Base-by-base conservation (phyloP, 2,113 vertebrate genomes). In the Eupsittula cactorum region DNA sequence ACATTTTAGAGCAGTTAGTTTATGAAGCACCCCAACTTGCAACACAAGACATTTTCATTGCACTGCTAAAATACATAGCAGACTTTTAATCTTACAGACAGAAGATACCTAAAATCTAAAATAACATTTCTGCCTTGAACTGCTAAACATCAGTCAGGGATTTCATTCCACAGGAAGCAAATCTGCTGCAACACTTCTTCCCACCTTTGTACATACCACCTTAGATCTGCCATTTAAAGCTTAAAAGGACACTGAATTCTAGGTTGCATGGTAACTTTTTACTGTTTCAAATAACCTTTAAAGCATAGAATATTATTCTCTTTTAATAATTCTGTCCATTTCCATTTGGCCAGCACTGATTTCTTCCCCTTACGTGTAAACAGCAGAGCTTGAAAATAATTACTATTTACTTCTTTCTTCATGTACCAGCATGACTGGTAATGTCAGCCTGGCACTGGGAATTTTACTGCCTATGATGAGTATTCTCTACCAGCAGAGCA, bases 71-170 rank as follows among this genome's bases (percentile, higher is more conserved):
- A 37, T 50, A 52, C 19, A 29, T 18, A 77, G 28, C 7, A 42
- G 35, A 88, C 14, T 90, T 78, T 12, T 31, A 94, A 42, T 90
- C 92, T 88, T 89, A 82, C 14, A 95, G 82, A 87, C 33, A 92
- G 64, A 96, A 71, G 85, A 86, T 86, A 92, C 9, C 46, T 93
- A 77, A 88, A 97, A 85, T 97, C 68, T 93, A 94, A 95, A 90
- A 59, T 84, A 52, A 76, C 8, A 49, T 81, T 57, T n/a, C 70
- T 92, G 73, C 93, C 91, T 90, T 82, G 50, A 95, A 87, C 62
- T 90, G 57, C 69, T 81, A 33, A 88, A 55, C 15, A 63, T 75
- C 19, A 76, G 63, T 50, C 95, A 94, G 93, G 86, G 70, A 77
- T 89, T 47, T 77, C 49, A 82, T 35, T 91, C 73, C 46, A 85